Base-by-base conservation (phyloP, 1,140 invertebrate species). In the Pollicipes pollicipes region DNA sequence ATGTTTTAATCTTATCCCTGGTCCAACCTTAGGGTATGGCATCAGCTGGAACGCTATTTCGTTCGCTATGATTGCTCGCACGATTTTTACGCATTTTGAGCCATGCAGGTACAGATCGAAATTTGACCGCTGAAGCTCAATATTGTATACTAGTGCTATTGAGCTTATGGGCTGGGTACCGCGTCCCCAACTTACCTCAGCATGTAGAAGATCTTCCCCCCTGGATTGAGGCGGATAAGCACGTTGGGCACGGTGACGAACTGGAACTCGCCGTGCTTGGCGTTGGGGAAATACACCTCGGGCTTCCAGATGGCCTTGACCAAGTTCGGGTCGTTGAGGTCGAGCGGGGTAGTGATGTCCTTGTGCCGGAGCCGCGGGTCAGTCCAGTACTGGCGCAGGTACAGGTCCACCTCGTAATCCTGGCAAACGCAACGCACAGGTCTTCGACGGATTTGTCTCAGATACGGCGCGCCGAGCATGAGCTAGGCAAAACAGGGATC, bases 231-330 rank as follows among this genome's bases (percentile, higher is more conserved):
- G 68, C 87, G 78, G 73, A 88, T 84, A 1, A 88, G 77, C 64
- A 86, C 85, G 76, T 88, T 88, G 16, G 87, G 85, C 27, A 88
- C 85, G 0, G 84, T 86, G 27, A 86, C 85, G 74, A 84, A 84
- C 76, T 87, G 86, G 76, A 86, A 86, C 75, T 84, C 83, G 0
- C 84, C 86, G 73, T 84, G 80, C 77, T 88, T 88, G 28, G 86
- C 86, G 77, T 88, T 88, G 31, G 84, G 82, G 75, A 88, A 87
- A 76, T 86, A 88, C 4, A 86, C 82, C 75, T 88, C 86, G 0
- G 86, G 86, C 70, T 87, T 84, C 87, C 87, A 88, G 70, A 88
- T 84, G 58, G 80, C 79, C 73, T 84, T 82, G 1, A 86, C 83
- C 45, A 87, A 76, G 71, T 83, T 83, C 2, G 83, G 82, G 75